Evolutionary conservation across 2,888 invertebrate species (phyloP).

Genomic region (Agrochola litura): DNA sequence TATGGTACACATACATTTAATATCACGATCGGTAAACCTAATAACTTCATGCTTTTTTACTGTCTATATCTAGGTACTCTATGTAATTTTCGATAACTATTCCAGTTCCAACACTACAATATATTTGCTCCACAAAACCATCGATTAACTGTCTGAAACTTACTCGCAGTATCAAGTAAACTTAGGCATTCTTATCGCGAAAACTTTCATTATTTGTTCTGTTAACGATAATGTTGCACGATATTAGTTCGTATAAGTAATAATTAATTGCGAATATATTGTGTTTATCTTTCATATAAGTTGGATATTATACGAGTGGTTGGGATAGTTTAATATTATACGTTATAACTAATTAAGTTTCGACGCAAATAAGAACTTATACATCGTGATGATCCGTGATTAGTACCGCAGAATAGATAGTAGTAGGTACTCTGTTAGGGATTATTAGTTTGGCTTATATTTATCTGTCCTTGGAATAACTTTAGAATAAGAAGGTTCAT

Average conservation of each 20-base stretch:
- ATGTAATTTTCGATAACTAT: slow-evolving; percentile 1
- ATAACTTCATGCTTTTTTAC: not conserved
- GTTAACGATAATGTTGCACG: slow-evolving; percentile 73
- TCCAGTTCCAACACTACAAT: slow-evolving; percentile 21
- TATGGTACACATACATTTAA: not conserved
- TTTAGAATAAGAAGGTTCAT: too few relatives aligned
- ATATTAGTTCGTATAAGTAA: slow-evolving; percentile 79
- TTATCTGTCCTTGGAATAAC: too few relatives aligned
- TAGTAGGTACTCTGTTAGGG: not conserved
- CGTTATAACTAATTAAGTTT: slow-evolving; percentile 14
- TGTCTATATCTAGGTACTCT: not conserved
- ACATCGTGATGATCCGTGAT: not conserved
- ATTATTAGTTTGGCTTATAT: not conserved
- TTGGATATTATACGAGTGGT: slow-evolving; percentile 35
- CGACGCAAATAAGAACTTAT: not conserved
- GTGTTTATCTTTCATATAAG: slow-evolving; percentile 64
- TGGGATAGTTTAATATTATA: not conserved
- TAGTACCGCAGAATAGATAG: not conserved
- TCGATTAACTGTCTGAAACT: slow-evolving; percentile 51
- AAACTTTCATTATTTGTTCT: slow-evolving; percentile 82
- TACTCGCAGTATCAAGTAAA: slow-evolving; percentile 46
- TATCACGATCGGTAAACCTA: too few relatives aligned
- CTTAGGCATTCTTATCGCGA: slow-evolving; percentile 57
- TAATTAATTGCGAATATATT: slow-evolving; percentile 79
- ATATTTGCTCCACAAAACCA: slow-evolving; percentile 36